Percentiles rank a stretch among this genome's conserved stretches.
Conservation (phyloP, 2,888 invertebrate species). For the Lacanobia wlatinum region DNA sequence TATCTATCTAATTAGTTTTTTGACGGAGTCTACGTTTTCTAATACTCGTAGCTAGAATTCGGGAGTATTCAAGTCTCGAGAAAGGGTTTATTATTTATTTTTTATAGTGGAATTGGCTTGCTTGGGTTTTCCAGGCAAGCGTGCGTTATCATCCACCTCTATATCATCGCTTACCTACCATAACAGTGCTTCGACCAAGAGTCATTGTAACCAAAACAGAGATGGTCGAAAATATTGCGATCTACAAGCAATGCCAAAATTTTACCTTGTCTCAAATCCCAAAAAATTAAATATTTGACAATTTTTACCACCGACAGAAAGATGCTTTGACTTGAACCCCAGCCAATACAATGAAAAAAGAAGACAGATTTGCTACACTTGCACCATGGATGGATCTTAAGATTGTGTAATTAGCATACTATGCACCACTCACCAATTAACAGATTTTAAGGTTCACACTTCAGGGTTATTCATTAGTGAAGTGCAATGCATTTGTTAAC, state of each 20-base stretch:
- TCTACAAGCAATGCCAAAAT: background rate
- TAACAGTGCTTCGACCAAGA: background rate
- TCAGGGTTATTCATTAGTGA: constrained; percentile 35
- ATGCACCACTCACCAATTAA: constrained; percentile 31
- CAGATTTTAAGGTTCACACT: constrained; percentile 31
- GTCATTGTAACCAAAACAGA: background rate
- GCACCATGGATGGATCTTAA: background rate
- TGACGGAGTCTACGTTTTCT: too few species aligned
- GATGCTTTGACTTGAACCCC: background rate
- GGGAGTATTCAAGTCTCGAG: too few species aligned
- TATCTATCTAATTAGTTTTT: too few species aligned
- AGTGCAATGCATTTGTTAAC: constrained; percentile 20
- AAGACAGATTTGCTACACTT: constrained; percentile 7
- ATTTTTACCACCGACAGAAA: background rate
- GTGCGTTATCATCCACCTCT: background rate
- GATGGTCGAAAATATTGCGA: background rate
- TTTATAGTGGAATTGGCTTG: too few species aligned
- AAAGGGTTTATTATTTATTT: too few species aligned
- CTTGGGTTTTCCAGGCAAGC: too few species aligned
- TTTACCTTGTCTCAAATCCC: background rate
- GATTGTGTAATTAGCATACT: constrained; percentile 5
- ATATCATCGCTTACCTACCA: background rate
- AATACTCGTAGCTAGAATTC: too few species aligned
- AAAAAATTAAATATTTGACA: background rate
- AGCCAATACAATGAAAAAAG: background rate